Percentiles rank a stretch among this genome's conserved stretches.
Evolutionary conservation across 1,140 invertebrate genomes (phyloP).

Genomic region (Vanessa atalanta): DNA sequence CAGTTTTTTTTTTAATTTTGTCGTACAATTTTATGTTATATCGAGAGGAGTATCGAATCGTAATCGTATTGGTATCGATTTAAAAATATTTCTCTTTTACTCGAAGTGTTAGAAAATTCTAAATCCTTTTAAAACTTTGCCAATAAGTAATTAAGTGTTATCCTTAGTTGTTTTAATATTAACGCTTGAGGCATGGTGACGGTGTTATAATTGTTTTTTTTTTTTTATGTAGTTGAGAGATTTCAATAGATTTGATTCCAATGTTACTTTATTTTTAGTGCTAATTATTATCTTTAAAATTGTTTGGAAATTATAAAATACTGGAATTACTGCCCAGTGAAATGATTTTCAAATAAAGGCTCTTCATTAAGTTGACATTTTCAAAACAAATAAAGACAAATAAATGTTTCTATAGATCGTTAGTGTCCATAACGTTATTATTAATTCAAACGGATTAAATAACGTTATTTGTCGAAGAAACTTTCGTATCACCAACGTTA

Average conservation of each 20-base stretch:
- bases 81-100: not conserved
- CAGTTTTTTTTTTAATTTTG: not conserved
- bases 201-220: conserved; percentile 37
- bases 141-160: conserved; percentile 20
- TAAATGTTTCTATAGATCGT: not conserved
- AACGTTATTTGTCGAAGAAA: too few species aligned
- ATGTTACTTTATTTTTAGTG: not conserved
- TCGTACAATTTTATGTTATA: not conserved
- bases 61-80: conserved; percentile 7
- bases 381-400: not conserved
- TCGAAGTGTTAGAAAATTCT: conserved; percentile 4
- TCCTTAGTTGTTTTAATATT: conserved; percentile 53
- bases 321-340: not conserved
- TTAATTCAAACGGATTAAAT: not conserved
- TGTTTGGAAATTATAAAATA: not conserved
- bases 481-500: too few species aligned
- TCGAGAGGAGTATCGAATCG: conserved; percentile 18
- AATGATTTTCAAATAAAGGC: not conserved
- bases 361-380: not conserved
- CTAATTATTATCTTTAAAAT: conserved; percentile 2
- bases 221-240: conserved; percentile 6
- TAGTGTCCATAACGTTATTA: too few species aligned
- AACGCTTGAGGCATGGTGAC: conserved; percentile 74
- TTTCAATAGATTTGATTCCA: not conserved
- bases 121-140: not conserved